Evolutionary conservation across 2,888 invertebrate species (phyloP).

Genomic region (Thelaira solivaga): DNA sequence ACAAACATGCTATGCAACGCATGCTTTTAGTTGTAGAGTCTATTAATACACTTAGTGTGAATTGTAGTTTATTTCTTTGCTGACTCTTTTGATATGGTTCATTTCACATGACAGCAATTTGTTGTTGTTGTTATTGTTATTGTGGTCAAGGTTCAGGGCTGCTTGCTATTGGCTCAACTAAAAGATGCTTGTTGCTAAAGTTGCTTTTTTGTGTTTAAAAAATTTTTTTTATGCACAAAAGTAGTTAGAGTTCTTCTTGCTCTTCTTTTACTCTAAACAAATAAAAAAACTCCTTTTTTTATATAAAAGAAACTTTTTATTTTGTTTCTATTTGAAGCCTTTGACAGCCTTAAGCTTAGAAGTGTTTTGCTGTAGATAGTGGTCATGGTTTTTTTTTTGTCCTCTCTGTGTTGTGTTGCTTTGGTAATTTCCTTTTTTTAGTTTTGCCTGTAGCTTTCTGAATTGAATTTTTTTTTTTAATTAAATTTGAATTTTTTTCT

Average conservation of each 20-base stretch:
- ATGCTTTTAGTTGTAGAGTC: not conserved
- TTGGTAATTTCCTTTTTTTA: not conserved
- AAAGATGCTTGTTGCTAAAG: not conserved
- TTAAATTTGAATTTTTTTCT: no score
- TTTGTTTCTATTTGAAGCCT: not conserved
- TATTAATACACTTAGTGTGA: conserved; percentile 37
- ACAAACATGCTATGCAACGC: no score
- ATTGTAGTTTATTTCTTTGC: conserved; percentile 10
- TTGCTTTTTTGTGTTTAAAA: not conserved
- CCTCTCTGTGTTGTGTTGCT: not conserved
- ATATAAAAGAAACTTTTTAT: not conserved
- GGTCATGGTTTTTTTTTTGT: not conserved
- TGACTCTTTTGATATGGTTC: conserved; percentile 10
- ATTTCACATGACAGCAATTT: conserved; percentile 9
- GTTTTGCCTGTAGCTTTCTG: not conserved
- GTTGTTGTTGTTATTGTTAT: conserved; percentile 9
- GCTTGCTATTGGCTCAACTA: not conserved
- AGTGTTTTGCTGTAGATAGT: conserved; percentile 22
- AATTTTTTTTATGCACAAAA: no score
- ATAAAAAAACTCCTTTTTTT: not conserved
- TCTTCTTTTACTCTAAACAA: no score
- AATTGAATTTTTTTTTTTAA: conserved; percentile 1
- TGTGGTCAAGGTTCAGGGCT: conserved; percentile 26
- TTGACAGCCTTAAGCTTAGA: conserved; percentile 23
- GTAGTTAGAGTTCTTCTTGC: no score